These are phyloP conservation scores for Apocheima hispidaria DNA, from an alignment of 2,888 invertebrate genomes.

Conservation along the genomic window DNA sequence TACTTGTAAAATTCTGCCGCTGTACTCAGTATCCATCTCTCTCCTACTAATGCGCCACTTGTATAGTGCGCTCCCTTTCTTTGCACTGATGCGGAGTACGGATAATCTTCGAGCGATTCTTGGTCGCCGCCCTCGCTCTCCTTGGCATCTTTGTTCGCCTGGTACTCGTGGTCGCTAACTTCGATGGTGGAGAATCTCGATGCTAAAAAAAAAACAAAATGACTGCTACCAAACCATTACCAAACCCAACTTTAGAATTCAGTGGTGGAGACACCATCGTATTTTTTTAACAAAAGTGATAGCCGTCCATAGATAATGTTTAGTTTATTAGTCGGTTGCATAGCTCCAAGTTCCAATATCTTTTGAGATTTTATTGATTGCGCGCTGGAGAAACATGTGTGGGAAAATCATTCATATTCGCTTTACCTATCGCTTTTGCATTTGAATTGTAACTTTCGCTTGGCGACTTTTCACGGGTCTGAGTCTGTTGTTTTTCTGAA, in stretches of 20 bases:
- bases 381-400: too few relatives aligned
- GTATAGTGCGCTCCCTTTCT: conserved; percentile 71
- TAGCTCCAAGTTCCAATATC: background rate
- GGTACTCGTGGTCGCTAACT: conserved; percentile 42
- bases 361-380: background rate
- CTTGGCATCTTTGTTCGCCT: conserved; percentile 40
- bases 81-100: conserved; percentile 72
- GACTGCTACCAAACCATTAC: too few relatives aligned
- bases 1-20: conserved; percentile 75
- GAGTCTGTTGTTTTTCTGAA: background rate
- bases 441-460: background rate
- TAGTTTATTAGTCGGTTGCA: too few relatives aligned
- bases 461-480: background rate
- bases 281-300: background rate
- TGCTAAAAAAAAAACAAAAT: conserved; percentile 31
- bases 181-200: conserved; percentile 40
- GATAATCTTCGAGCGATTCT: conserved; percentile 56
- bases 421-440: background rate
- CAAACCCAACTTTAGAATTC: background rate
- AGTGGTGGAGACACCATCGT: background rate
- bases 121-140: conserved; percentile 39
- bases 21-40: conserved; percentile 68
- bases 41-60: conserved; percentile 68
- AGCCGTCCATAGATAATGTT: too few relatives aligned
- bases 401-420: too few relatives aligned